Conservation (phyloP, 2,888 invertebrate genomes). For the Xylota segnis region DNA sequence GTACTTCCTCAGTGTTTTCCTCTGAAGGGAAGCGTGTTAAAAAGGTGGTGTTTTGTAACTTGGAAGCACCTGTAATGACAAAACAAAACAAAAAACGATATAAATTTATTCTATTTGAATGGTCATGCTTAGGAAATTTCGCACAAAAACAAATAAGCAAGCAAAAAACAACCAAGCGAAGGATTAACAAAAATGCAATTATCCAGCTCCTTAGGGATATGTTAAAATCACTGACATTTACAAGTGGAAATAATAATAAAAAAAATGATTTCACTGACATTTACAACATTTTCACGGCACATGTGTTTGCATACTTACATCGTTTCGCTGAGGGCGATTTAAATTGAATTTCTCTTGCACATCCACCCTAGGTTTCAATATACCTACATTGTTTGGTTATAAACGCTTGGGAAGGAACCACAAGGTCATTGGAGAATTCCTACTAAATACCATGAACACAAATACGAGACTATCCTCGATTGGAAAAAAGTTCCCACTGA, state of each 20-base stretch:
- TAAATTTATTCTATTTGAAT: not conserved
- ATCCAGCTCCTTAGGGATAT: slow-evolving; percentile 45
- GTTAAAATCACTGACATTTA: slow-evolving; percentile 62
- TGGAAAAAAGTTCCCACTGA: slow-evolving; percentile 34
- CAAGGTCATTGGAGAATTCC: no score
- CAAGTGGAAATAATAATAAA: not conserved
- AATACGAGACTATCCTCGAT: not conserved
- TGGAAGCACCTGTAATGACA: slow-evolving; percentile 78
- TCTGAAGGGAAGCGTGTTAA: slow-evolving; percentile 61
- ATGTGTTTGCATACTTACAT: slow-evolving; percentile 27
- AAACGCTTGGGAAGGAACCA: no score
- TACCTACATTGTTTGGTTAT: no score
- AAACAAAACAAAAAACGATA: slow-evolving; percentile 34
- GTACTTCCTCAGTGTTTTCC: slow-evolving; percentile 62
- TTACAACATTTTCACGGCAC: slow-evolving; percentile 42
- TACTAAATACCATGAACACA: no score
- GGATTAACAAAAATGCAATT: slow-evolving; percentile 22
- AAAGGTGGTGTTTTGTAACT: slow-evolving; percentile 73
- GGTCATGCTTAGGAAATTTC: not conserved
- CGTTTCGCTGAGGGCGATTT: not conserved
- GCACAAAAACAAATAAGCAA: not conserved
- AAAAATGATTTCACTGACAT: slow-evolving; percentile 43
- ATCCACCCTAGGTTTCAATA: not conserved
- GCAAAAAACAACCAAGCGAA: slow-evolving; percentile 25
- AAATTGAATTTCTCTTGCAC: not conserved